Base-by-base conservation (phyloP, 2,113 vertebrate genomes). In the Barbus barbus region DNA sequence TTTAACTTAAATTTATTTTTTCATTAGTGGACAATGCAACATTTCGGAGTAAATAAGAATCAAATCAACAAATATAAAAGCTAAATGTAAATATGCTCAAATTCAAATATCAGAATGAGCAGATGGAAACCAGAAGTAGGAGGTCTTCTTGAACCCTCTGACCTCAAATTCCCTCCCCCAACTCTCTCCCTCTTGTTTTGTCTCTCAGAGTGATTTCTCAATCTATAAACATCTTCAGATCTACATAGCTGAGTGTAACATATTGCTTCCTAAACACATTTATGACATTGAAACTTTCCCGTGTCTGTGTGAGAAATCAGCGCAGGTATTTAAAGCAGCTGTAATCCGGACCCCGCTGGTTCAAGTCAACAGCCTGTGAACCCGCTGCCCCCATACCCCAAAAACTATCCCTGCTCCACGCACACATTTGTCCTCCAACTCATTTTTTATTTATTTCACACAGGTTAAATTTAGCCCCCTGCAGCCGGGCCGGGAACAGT, bases 361-460 rank as follows among this genome's bases (percentile, higher is more conserved):
- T 82, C 33, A 82, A 87, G 82, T 80, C 75, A 84, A 53, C 51
- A 86, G 71, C 38, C 61, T 38, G 77, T 82, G 78, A 82, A 87
- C 73, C 65, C 72, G 26, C 24, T 86, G 84, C 79, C 82, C 85
- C 82, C 61, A 20, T 69, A 48, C 63, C 22, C 75, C n/a, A 84
- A 74, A 83, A 71, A 72, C 56, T 38, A 12, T 60, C 82, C 83
- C 83, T 61, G 74, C 86, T 84, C 44, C 81, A 41, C 81, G 16
- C 85, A 61, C 48, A 79, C 83, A 33, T 14, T 61, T 73, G 69
- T 24, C 73, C 13, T 53, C 28, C 63, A 58, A 71, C 81, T 90
- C 90, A 90, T 94, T 92, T 91, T 92, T 93, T 94, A 93, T 94
- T 93, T 92, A 92, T 90, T 89, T 91, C 90, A 89, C 89, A 91